Evolutionary conservation across 2,888 invertebrate species (phyloP), one percentile per base, ranked within the genome.

Genomic region (Bombyx huttoni): DNA sequence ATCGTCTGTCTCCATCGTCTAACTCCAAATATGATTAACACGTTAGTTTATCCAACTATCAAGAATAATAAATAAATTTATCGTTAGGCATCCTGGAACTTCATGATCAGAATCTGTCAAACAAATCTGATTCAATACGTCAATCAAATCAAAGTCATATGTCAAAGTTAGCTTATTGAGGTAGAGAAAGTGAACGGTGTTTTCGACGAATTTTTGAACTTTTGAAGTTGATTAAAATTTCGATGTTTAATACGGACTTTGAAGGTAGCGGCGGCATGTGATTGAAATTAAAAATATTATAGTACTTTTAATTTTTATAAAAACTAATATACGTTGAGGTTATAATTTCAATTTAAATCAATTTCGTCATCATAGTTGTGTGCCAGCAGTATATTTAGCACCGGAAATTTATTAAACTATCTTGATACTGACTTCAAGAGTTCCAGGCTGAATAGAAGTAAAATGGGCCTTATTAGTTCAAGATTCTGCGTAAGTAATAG

Each of bases 391-490:
- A 84, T 85, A 80, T 80, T 74, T 80, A 79, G 79, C 75, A 60
- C 56, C 56, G 60, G 67, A 70, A 72, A 65, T 33, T 47, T 46
- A 34, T 51, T 34, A 47, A 34, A 47, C 34, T 13, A 62, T 70
- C 66, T 63, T 62, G 54, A 55, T 63, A 70, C 69, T 73, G 73
- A 57, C 64, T 58, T 59, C 48, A 56, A 40, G 50, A 53, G 53
- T 57, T 56, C 52, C 60, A 59, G 52, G 61, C 61, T 60, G 59
- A 54, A 52, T 49, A 56, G 56, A 57, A 54, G 58, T 62, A 82
- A 81, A 67, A 93, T 93, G 93, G 93, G 93, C 60, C 80, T 91
- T 55, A 89, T 93, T 61, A 82, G 92, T 76, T 91, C 91, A 58
- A 92, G 91, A 87, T 91, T 93, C 84, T 89, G 92, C 76, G 93